Evolutionary conservation across 2,888 invertebrate genomes (phyloP).

Genomic region (Clostera curtula): DNA sequence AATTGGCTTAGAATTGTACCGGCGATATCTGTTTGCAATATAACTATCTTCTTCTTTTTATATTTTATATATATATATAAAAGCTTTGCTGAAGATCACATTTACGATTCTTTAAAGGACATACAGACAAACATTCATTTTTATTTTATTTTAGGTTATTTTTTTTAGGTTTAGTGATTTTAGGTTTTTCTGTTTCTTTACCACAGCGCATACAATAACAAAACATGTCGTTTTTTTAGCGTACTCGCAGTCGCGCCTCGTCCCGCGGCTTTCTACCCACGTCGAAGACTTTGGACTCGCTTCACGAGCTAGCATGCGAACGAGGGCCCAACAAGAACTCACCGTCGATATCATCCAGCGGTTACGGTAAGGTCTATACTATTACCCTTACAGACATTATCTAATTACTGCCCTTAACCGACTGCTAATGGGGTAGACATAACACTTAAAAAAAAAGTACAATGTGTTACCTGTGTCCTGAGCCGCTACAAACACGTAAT

Average conservation of each 20-base stretch:
- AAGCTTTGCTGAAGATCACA: too few species aligned
- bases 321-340: constrained; percentile 67
- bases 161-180: too few species aligned
- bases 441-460: background rate
- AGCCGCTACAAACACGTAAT: too few species aligned
- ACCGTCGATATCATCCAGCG: constrained; percentile 87
- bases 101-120: too few species aligned
- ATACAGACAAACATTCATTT: too few species aligned
- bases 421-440: too few species aligned
- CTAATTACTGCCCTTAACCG: too few species aligned
- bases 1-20: background rate
- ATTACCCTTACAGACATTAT: background rate
- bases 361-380: constrained; percentile 74
- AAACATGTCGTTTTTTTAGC: constrained; percentile 33
- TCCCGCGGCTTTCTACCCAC: constrained; percentile 77
- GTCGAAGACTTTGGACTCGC: constrained; percentile 90
- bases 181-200: too few species aligned
- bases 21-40: constrained; percentile 1
- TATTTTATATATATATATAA: too few species aligned
- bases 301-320: constrained; percentile 83
- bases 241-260: constrained; percentile 50
- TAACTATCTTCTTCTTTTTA: constrained; percentile 1
- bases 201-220: too few species aligned
- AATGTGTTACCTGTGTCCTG: too few species aligned
- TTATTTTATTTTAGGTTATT: too few species aligned